These are phyloP conservation scores for Eilema sororculum DNA, from an alignment of 2,888 invertebrate species.

Conservation along the genomic window DNA sequence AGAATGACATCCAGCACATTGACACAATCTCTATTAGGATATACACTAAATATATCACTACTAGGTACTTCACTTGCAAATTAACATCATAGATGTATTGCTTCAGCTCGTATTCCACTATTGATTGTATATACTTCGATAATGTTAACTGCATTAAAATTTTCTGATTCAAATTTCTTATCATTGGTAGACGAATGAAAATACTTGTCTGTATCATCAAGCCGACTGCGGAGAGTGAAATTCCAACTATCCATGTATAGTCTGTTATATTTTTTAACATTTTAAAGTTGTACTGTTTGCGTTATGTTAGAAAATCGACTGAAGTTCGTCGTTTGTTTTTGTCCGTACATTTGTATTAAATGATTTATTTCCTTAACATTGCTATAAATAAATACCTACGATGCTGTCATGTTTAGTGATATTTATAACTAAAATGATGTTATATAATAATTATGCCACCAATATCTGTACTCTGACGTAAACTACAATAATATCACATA, in stretches of 20 bases:
- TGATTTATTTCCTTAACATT: slow-evolving; percentile 13
- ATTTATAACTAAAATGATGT: neutral
- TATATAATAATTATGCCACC: too few species aligned
- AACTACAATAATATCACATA: too few species aligned
- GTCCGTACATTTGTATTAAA: neutral
- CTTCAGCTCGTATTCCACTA: slow-evolving; percentile 18
- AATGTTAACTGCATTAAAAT: slow-evolving; percentile 14
- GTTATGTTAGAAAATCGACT: slow-evolving; percentile 6
- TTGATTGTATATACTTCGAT: slow-evolving; percentile 16
- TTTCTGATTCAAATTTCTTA: slow-evolving; percentile 13
- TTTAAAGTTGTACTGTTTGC: neutral
- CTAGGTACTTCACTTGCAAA: slow-evolving; percentile 2
- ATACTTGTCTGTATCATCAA: slow-evolving; percentile 8
- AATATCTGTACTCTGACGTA: too few species aligned
- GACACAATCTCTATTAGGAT: slow-evolving; percentile 1
- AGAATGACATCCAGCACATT: slow-evolving; percentile 13
- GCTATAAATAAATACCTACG: slow-evolving; percentile 5
- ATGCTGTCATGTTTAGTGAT: neutral
- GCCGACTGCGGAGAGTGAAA: slow-evolving; percentile 3
- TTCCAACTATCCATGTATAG: slow-evolving; percentile 15
- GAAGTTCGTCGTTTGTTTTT: neutral
- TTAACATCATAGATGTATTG: slow-evolving; percentile 9
- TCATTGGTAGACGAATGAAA: neutral
- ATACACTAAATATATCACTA: slow-evolving; percentile 1
- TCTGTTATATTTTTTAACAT: slow-evolving; percentile 10